Conservation (phyloP, 2,113 vertebrate genomes). For the Podocnemis expansa region DNA sequence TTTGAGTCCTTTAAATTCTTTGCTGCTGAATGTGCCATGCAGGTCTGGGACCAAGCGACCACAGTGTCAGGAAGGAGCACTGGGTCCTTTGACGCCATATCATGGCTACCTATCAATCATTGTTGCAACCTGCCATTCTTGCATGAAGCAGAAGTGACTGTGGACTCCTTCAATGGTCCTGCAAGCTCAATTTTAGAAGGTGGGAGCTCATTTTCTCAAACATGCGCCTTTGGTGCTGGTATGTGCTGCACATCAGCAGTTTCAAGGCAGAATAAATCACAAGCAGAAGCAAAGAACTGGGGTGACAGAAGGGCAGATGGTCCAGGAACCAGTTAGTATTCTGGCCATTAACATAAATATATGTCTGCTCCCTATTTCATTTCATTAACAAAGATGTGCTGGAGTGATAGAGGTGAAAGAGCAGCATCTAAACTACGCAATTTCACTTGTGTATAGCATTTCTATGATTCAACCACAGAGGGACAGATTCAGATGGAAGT, state of each 20-base stretch:
- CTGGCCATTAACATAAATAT: not conserved
- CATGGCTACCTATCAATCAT: not conserved
- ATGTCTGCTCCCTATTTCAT: not conserved
- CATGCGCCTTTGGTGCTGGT: fast-evolving
- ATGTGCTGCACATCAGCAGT: fast-evolving
- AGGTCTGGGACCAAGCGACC: fast-evolving
- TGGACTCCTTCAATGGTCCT: fast-evolving
- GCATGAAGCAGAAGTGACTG: not conserved
- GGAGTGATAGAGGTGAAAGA: not conserved
- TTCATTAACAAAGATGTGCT: not conserved
- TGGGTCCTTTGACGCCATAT: fast-evolving
- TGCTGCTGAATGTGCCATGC: not conserved
- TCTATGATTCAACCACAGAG: fast-evolving
- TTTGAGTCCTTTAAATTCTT: fast-evolving
- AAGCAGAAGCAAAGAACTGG: not conserved
- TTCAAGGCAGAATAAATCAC: not conserved
- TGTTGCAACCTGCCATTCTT: not conserved
- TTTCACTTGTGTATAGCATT: fast-evolving
- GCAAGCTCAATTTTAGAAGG: not conserved
- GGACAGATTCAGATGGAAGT: not conserved
- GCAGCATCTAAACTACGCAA: not conserved
- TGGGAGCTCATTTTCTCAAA: fast-evolving
- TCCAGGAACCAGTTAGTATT: slow-evolving; percentile 6
- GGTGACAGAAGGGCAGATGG: not conserved
- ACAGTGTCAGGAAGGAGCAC: fast-evolving